Base-by-base conservation (phyloP, 2,113 vertebrate genomes). In the Myodes glareolus region DNA sequence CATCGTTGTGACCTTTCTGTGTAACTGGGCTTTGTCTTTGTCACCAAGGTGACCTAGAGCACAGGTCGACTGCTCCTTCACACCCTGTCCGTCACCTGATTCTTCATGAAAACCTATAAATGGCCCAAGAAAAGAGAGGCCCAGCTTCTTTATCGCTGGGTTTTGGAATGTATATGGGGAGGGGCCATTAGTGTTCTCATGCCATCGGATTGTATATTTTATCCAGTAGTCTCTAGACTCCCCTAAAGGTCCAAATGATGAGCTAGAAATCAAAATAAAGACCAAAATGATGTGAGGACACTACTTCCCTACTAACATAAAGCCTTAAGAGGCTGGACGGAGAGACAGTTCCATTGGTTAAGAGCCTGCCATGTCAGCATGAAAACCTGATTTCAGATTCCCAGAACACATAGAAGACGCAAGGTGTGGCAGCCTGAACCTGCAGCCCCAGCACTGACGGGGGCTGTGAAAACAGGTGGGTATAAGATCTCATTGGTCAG, bases 101-200 rank as follows among this genome's bases (percentile, higher is more conserved):
- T 65, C 42, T n/a, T 8, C 42, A 52, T 50, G 72, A 45, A 52
- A 42, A 68, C 33, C 77, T 36, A 92, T 33, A 96, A 75, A 45
- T 14, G 6, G 8, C 21, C 6, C 72, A 58, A 50, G 31, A 36
- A 68, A 33, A 77, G 29, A 31, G 36, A 42, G 23, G 1, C 5
- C 21, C 25, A n/a, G 27, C 36, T 50, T 52, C 42, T 77, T 78
- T 58, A 42, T 1, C 5, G 0, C 14, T n/a, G 33, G 45, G 14
- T 42, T 36, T n/a, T 19, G 14, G 16, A 5, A 4, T 11, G 33
- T 42, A 42, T 84, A 4, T 17, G 55, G 39, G 65, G 27, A 86
- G 7, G 10, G 5, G 55, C 61, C 8, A 16, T 6, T 7, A 52
- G 39, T 6, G 19, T 17, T 2, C 36, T 52, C 2, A 36, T 1